A percentile compares a stretch with the other conserved stretches of the same genome.
Conservation (phyloP, 2,888 invertebrate species). For the Busseola fusca region DNA sequence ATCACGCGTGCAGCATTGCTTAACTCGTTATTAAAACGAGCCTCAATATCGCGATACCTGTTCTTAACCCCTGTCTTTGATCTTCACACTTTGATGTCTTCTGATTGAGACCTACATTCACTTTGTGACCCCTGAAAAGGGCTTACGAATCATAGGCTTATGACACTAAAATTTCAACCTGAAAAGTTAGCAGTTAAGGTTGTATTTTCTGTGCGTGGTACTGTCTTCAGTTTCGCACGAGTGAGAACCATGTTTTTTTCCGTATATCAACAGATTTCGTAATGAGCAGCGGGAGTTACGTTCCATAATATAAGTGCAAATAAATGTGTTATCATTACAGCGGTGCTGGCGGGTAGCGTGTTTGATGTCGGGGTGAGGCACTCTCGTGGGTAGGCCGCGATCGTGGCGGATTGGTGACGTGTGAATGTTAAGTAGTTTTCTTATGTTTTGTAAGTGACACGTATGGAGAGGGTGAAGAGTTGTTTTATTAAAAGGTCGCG, state of each 20-base stretch:
- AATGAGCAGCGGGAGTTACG: constrained; percentile 74
- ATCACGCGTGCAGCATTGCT: constrained; percentile 52
- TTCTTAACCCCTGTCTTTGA: constrained; percentile 71
- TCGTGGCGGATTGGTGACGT: constrained; percentile 29
- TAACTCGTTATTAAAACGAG: constrained; percentile 64
- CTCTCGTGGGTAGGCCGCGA: constrained; percentile 41
- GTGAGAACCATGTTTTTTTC: constrained; percentile 58
- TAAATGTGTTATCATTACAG: constrained; percentile 69
- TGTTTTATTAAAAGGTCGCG: constrained; percentile 27
- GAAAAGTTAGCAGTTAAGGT: not conserved
- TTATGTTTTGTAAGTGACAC: constrained; percentile 24
- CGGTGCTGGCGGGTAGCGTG: constrained; percentile 55
- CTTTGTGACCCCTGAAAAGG: constrained; percentile 35
- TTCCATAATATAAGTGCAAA: constrained; percentile 67
- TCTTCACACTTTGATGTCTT: constrained; percentile 64
- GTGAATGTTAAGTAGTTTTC: constrained; percentile 52
- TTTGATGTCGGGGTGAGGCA: constrained; percentile 62
- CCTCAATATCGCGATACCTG: constrained; percentile 71
- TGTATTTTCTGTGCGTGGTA: constrained; percentile 1
- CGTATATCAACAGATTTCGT: constrained; percentile 70
- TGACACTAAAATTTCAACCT: constrained; percentile 17
- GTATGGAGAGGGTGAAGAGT: not conserved
- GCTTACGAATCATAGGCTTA: not conserved
- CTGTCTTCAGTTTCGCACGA: constrained; percentile 56
- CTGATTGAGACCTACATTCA: constrained; percentile 63